Evolutionary conservation across 2,797 vertebrate species (phyloP).

Genomic region (Eremophila alpestris): DNA sequence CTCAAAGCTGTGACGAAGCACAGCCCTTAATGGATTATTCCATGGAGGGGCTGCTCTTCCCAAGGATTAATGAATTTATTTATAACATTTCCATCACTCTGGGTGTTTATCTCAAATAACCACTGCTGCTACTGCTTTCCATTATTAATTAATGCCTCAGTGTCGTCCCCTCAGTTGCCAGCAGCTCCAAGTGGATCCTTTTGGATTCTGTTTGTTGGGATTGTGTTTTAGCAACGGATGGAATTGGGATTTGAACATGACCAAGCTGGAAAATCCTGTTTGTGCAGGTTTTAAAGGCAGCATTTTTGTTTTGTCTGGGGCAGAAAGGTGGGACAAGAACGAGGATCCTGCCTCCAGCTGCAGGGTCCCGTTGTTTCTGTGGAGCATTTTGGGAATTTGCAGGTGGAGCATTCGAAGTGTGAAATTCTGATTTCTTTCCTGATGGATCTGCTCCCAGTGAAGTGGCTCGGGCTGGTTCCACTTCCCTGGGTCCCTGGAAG

Average conservation of each 20-base stretch:
- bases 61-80: not conserved
- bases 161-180: not conserved
- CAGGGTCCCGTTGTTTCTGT: rapidly evolving
- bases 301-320: not conserved
- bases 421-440: not conserved
- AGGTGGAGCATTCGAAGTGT: not conserved
- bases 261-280: not conserved
- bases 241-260: not conserved
- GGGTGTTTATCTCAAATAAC: not conserved
- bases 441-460: not conserved
- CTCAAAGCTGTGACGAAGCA: not conserved
- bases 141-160: not conserved
- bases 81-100: rapidly evolving
- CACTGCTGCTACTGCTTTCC: not conserved
- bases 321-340: not conserved
- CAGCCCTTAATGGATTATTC: not conserved
- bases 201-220: not conserved
- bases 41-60: not conserved
- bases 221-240: conserved; percentile 9
- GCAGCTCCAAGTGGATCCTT: not conserved
- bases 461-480: not conserved
- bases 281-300: not conserved
- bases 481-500: no score
- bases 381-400: not conserved
- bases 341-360: not conserved